These are phyloP conservation scores for Erynnis tages DNA, from an alignment of 2,888 invertebrate species.

Conservation along the genomic window DNA sequence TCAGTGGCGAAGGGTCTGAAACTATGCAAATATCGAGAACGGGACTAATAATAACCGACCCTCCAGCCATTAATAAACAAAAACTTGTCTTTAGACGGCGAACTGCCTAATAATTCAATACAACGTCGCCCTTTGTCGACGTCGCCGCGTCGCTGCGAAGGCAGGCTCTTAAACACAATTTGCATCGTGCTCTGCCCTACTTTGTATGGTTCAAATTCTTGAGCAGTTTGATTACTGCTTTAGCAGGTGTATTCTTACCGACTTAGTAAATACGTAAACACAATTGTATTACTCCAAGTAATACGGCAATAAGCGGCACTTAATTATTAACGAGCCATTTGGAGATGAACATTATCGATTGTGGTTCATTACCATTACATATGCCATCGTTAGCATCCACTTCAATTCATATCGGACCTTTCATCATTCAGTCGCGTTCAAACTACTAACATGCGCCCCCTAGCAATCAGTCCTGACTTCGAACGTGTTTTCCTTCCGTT, in stretches of 20 bases:
- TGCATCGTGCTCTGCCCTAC: background rate
- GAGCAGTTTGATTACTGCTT: too few species aligned
- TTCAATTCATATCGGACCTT: background rate
- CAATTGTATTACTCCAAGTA: background rate
- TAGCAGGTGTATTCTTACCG: too few species aligned
- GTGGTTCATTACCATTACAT: background rate
- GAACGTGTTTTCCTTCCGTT: slow-evolving; percentile 8
- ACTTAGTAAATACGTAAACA: too few species aligned
- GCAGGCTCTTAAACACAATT: background rate
- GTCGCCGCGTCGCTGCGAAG: background rate
- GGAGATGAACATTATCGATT: background rate
- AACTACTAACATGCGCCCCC: background rate
- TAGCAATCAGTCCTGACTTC: background rate
- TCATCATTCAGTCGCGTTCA: background rate
- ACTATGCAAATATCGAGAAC: slow-evolving; percentile 19
- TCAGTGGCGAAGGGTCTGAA: background rate
- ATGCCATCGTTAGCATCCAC: background rate
- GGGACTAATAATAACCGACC: background rate
- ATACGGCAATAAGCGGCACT: background rate
- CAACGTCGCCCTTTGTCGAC: background rate
- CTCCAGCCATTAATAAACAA: background rate
- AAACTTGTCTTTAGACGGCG: background rate
- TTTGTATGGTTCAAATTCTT: too few species aligned
- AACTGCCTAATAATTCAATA: background rate
- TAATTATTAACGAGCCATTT: slow-evolving; percentile 5